Percentiles rank a stretch among this genome's conserved stretches.
Conservation (phyloP, 2,113 vertebrate genomes). For the Labeo catla region DNA sequence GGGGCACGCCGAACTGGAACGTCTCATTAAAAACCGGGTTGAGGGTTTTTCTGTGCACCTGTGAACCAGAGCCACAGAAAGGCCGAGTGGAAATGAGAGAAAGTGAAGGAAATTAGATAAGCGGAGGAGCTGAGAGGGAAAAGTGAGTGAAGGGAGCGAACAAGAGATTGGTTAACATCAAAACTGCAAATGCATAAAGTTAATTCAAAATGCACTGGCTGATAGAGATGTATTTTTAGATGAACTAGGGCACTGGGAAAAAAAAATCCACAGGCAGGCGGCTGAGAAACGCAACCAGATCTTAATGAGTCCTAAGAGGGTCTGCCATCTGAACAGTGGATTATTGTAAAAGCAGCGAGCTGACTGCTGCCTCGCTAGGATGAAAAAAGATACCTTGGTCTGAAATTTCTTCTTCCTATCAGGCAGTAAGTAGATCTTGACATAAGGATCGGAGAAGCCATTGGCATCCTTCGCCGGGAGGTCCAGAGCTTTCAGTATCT, state of each 20-base stretch:
- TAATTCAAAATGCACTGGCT: slow-evolving; percentile 9
- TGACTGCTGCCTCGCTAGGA: neutral
- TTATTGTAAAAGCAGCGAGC: slow-evolving; percentile 2
- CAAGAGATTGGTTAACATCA: slow-evolving; percentile 4
- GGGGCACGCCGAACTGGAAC: slow-evolving; percentile 89
- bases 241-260: slow-evolving; percentile 25
- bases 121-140: neutral
- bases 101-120: slow-evolving; percentile 39
- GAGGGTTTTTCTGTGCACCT: slow-evolving; percentile 92
- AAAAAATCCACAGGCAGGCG: slow-evolving; percentile 4
- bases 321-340: slow-evolving; percentile 13
- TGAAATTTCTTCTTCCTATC: slow-evolving; percentile 96
- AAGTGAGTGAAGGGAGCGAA: slow-evolving; percentile 19
- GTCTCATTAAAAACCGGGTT: slow-evolving; percentile 94
- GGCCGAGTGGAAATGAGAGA: slow-evolving; percentile 3
- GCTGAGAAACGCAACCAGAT: slow-evolving; percentile 1
- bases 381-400: slow-evolving; percentile 77
- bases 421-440: slow-evolving; percentile 94
- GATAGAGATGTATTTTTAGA: slow-evolving; percentile 31
- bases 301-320: slow-evolving; percentile 46
- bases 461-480: slow-evolving; percentile 92
- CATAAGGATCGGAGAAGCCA: slow-evolving; percentile 92
- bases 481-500: slow-evolving; percentile 90
- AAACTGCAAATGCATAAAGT: slow-evolving; percentile 11
- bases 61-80: slow-evolving; percentile 3